Percentiles rank a stretch among this genome's conserved stretches.
Evolutionary conservation across 2,888 invertebrate species (phyloP).

Genomic region (Aromia moschata): DNA sequence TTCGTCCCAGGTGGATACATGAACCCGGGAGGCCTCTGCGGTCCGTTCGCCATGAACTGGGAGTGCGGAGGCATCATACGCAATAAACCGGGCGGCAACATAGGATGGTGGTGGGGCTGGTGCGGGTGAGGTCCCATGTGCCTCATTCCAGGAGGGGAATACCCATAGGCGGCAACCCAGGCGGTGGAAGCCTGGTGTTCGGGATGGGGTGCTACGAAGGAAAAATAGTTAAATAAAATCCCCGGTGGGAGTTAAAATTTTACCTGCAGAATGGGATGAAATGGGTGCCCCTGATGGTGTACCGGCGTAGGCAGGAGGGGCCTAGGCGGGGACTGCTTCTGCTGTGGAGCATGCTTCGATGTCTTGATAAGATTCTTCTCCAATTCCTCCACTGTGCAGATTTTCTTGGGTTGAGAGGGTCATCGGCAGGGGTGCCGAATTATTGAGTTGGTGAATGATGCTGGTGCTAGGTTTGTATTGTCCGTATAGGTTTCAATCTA

Average conservation of each 20-base stretch:
- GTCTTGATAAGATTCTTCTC: constrained; percentile 72
- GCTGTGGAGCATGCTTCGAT: constrained; percentile 50
- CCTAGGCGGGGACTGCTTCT: constrained; percentile 38
- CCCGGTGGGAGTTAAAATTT: neutral
- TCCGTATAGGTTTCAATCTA: constrained; percentile 47
- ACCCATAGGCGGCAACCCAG: constrained; percentile 61
- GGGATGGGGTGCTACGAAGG: constrained; percentile 50
- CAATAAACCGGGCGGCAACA: constrained; percentile 53
- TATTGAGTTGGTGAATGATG: constrained; percentile 26
- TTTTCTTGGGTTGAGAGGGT: constrained; percentile 64
- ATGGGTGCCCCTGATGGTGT: constrained; percentile 37
- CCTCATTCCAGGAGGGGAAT: constrained; percentile 57
- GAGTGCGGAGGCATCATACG: constrained; percentile 49
- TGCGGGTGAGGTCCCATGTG: constrained; percentile 44
- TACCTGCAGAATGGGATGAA: constrained; percentile 45
- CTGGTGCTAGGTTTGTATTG: constrained; percentile 17
- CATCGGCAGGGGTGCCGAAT: constrained; percentile 28
- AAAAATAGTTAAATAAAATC: constrained; percentile 18
- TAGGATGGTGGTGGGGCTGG: constrained; percentile 38
- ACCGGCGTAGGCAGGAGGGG: constrained; percentile 36
- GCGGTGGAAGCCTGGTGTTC: constrained; percentile 60
- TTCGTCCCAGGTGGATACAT: constrained; percentile 38
- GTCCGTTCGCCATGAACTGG: constrained; percentile 43
- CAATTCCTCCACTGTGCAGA: constrained; percentile 78
- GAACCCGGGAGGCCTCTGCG: constrained; percentile 47